Evolutionary conservation across 2,113 vertebrate species (phyloP).

Genomic region (Heliornis fulica): DNA sequence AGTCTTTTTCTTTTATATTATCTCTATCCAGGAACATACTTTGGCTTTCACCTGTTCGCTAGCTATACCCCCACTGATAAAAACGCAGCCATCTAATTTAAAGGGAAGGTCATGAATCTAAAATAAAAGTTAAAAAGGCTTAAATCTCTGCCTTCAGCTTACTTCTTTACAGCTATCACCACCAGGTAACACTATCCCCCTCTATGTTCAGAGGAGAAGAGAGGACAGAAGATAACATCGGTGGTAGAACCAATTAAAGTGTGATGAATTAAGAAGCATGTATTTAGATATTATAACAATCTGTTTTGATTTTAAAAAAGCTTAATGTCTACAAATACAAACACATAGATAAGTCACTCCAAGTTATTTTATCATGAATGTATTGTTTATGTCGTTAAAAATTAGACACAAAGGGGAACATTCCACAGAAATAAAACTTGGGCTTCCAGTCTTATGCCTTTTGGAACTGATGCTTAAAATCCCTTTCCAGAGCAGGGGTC

Average conservation of each 20-base stretch:
- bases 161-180: neutral
- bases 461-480: neutral
- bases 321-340: neutral
- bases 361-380: neutral
- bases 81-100: neutral
- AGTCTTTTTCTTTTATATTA: neutral
- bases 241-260: neutral
- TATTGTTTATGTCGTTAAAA: neutral
- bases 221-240: neutral
- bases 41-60: neutral
- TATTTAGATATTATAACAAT: neutral
- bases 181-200: neutral
- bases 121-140: neutral
- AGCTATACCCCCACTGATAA: neutral
- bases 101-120: neutral
- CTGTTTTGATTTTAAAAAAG: neutral
- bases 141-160: neutral
- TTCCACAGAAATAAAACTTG: neutral
- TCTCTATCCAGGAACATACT: neutral
- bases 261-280: neutral
- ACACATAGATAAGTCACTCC: neutral
- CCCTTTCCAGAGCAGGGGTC: neutral
- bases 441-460: neutral
- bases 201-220: neutral
- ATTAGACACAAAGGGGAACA: neutral